These are phyloP conservation scores for Andrena chrysosceles DNA, from an alignment of 2,888 invertebrate genomes.

Conservation along the genomic window DNA sequence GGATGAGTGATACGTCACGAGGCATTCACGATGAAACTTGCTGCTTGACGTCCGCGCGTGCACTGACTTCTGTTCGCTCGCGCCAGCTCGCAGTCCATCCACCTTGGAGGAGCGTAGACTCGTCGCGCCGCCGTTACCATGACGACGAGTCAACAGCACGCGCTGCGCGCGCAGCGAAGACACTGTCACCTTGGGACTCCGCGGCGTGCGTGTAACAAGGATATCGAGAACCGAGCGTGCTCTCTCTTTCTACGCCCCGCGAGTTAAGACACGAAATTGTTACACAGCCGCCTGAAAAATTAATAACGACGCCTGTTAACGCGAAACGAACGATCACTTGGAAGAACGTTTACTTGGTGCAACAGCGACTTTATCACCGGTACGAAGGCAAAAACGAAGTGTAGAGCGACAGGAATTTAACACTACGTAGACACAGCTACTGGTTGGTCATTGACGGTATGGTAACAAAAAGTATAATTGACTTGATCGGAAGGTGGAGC, in stretches of 20 bases:
- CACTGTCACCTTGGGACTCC: slow-evolving; percentile 18
- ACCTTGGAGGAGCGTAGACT: slow-evolving; percentile 68
- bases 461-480: neutral
- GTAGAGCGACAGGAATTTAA: neutral
- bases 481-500: neutral
- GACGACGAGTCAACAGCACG: slow-evolving; percentile 73
- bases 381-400: neutral
- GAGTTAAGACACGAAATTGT: slow-evolving; percentile 39
- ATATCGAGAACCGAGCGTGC: neutral
- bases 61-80: slow-evolving; percentile 80
- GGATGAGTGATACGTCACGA: slow-evolving; percentile 39
- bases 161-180: slow-evolving; percentile 64
- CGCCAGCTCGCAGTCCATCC: slow-evolving; percentile 71
- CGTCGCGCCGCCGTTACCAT: slow-evolving; percentile 74
- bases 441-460: neutral
- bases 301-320: slow-evolving; percentile 51
- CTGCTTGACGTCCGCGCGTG: slow-evolving; percentile 82
- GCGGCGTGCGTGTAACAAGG: slow-evolving; percentile 13
- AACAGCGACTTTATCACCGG: neutral
- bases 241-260: slow-evolving; percentile 2
- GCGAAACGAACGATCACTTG: slow-evolving; percentile 3
- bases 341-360: neutral
- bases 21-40: slow-evolving; percentile 52
- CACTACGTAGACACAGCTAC: neutral
- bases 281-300: slow-evolving; percentile 44